Conservation (phyloP, 2,113 vertebrate species). For the Oncorhynchus nerka region DNA sequence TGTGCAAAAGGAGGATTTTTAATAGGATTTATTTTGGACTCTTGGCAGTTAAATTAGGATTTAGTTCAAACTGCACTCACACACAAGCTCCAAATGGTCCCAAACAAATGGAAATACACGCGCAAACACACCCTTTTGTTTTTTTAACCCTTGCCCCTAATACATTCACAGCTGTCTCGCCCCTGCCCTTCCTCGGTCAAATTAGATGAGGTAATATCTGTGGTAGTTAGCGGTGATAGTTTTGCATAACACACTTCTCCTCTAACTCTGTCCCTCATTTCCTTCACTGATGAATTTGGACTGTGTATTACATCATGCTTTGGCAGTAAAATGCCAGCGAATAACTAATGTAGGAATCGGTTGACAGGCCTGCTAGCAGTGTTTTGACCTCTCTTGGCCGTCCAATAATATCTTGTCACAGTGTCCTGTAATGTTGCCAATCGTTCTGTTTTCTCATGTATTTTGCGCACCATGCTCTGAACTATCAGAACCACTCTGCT, state of each 20-base stretch:
- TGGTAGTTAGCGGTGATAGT: not conserved
- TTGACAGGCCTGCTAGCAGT: not conserved
- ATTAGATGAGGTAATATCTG: not conserved
- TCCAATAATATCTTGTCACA: not conserved
- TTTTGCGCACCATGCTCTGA: not conserved
- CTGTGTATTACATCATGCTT: slow-evolving; percentile 20
- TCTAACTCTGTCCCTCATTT: slow-evolving; percentile 16
- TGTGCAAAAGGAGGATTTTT: not conserved
- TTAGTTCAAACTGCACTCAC: not conserved
- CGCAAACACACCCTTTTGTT: not conserved
- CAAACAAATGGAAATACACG: not conserved
- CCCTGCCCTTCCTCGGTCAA: slow-evolving; percentile 6
- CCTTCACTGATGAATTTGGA: not conserved
- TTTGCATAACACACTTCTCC: not conserved
- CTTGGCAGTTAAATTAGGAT: not conserved
- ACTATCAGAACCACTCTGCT: no score
- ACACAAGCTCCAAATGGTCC: not conserved
- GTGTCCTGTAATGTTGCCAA: not conserved
- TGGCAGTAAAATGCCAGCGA: slow-evolving; percentile 6
- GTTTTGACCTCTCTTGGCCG: not conserved
- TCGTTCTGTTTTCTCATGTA: not conserved
- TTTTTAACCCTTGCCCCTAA: no score
- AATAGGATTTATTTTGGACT: not conserved
- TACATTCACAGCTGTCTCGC: not conserved
- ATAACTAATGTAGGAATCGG: slow-evolving; percentile 11